Base-by-base conservation (phyloP, 2,113 vertebrate genomes). In the Toxotes chatareus region DNA sequence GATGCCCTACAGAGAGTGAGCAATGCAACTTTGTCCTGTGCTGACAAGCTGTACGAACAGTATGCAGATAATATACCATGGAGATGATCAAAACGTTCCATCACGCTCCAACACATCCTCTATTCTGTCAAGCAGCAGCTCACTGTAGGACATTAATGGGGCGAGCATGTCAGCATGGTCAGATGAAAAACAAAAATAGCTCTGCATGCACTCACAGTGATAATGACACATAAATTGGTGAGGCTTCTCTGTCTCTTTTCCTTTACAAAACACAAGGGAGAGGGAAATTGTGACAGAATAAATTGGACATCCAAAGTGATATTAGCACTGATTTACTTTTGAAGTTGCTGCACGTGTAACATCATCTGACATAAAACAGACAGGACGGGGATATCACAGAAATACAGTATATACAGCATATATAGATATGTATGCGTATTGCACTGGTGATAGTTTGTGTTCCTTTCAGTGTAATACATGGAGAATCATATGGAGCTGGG, bases 11-110 rank as follows among this genome's bases (percentile, higher is more conserved):
- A 61, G 67, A 85, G 55, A 83, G 66, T 9, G 65, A 81, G 60
- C 46, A 10, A 60, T 19, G 61, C 73, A 81, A 83, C 86, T 85
- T 81, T 79, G 83, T 83, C 79, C 79, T 7, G 47, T 17, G 46
- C 78, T 66, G 88, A 72, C 68, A 62, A 81, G 90, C 88, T 72
- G 86, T 68, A 13, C 42, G 80, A 89, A 85, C 47, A 42, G 27
- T 31, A 64, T 69, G 67, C 63, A 69, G 53, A 68, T 36, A 44
- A 76, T 79, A 80, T 51, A 82, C 63, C 79, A 86, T 74, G 81
- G 81, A 86, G 76, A 93, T 94, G 92, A 94, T 94, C 91, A 94
- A 94, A 94, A 93, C 65, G 17, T 78, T 75, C 74, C 77, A 65
- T 79, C 63, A 51, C 32, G 57, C 67, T 86, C 76, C 47, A 75